Conservation (phyloP, 1,140 invertebrate genomes). For the Oscheius sp. region DNA sequence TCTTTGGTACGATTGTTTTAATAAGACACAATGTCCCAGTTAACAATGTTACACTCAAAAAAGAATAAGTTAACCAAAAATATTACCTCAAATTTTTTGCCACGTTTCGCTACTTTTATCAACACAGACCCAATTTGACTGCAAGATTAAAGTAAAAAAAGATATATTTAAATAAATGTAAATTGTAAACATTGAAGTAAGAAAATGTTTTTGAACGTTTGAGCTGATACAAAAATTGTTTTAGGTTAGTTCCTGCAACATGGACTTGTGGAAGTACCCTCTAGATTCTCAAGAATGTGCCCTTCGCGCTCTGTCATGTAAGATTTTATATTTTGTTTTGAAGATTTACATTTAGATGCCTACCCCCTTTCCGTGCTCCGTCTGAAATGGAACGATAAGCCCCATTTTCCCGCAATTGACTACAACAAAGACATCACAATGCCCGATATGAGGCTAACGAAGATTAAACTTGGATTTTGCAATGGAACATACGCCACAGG, state of each 20-base stretch:
- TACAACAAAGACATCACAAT: conserved; percentile 55
- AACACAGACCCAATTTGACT: neutral
- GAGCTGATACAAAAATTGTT: no score
- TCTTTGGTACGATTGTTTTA: neutral
- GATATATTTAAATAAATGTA: neutral
- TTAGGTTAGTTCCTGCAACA: conserved; percentile 50
- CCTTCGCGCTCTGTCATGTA: conserved; percentile 49
- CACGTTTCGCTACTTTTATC: neutral
- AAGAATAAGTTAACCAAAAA: neutral
- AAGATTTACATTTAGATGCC: conserved; percentile 35
- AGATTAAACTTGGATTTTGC: conserved; percentile 51
- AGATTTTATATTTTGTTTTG: no score
- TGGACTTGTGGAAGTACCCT: conserved; percentile 59
- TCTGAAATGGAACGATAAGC: conserved; percentile 48
- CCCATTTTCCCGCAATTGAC: conserved; percentile 55
- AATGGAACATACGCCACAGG: conserved; percentile 60
- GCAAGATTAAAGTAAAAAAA: neutral
- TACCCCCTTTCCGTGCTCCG: conserved; percentile 56
- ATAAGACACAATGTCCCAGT: neutral
- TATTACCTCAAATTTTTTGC: neutral
- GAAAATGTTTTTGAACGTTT: neutral
- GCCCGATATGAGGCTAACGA: conserved; percentile 56
- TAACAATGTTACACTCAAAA: neutral
- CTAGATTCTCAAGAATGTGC: conserved; percentile 54
- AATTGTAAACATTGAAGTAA: neutral